Conservation (phyloP, 2,888 invertebrate genomes). For the Leptodirus hochenwartii region DNA sequence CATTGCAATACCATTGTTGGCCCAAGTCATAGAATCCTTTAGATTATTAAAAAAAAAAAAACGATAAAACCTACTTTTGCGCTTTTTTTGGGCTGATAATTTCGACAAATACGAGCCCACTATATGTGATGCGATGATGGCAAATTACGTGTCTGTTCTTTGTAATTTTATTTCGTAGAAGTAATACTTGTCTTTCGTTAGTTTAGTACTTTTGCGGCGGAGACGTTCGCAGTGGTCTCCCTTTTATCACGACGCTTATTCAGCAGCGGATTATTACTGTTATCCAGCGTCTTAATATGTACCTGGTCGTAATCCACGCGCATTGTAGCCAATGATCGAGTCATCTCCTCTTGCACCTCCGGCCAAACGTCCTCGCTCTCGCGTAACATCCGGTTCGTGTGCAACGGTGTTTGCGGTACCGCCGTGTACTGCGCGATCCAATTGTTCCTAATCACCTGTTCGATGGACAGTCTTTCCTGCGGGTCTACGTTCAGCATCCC, state of each 20-base stretch:
- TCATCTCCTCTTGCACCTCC: constrained; percentile 99
- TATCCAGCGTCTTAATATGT: constrained; percentile 81
- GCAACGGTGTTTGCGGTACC: constrained; percentile 89
- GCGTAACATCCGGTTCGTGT: constrained; percentile 72
- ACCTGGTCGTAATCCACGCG: constrained; percentile 93
- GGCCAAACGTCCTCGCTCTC: constrained; percentile 91
- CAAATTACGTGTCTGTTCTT: too few relatives aligned
- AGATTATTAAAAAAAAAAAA: too few relatives aligned
- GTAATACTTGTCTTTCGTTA: too few relatives aligned
- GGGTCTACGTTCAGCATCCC: constrained; percentile 93
- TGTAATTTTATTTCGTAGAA: too few relatives aligned
- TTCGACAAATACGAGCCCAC: too few relatives aligned
- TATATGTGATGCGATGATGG: too few relatives aligned
- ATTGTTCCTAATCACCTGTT: constrained; percentile 72
- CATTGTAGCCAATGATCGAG: constrained; percentile 92
- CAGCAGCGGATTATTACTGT: constrained; percentile 81
- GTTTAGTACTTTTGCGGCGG: too few relatives aligned
- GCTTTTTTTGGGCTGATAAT: too few relatives aligned
- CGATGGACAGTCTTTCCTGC: constrained; percentile 71
- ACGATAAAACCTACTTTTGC: too few relatives aligned
- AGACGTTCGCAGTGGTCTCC: too few relatives aligned
- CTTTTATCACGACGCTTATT: constrained; percentile 56
- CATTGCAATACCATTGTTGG: too few relatives aligned
- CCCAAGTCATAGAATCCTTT: too few relatives aligned
- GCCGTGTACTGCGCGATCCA: constrained; percentile 73